Base-by-base conservation (phyloP, 2,113 vertebrate species). In the Heterotis niloticus region DNA sequence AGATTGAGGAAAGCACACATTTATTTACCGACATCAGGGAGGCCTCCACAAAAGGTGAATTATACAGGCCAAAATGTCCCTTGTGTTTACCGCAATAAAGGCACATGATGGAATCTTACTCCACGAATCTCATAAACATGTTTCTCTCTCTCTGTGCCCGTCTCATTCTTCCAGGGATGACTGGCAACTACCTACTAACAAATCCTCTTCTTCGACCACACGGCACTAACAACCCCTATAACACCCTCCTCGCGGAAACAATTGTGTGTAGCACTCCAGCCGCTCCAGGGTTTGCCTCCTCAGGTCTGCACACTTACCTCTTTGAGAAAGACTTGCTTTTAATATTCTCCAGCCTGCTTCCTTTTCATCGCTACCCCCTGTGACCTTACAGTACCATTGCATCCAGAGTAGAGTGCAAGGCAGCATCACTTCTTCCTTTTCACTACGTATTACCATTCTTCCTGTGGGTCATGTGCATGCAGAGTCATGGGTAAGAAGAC, bases 111-210 rank as follows among this genome's bases (percentile, higher is more conserved):
- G 28, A 57, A 75, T 5, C 57, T 60, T 24, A 75, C 74, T 75
- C 24, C 74, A 29, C 16, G 34, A 28, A n/a, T 75, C 57, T 75
- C 24, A 75, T 62, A 44, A 64, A 62, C 14, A 13, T 87, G 93
- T 92, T 93, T 92, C 94, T 89, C 76, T 89, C 76, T 78, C 79
- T 89, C 82, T 85, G 86, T 92, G 88, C 94, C 85, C 94, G 84
- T 92, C 90, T 92, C 92, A 92, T 90, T 95, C 85, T 94, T 95
- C 93, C 95, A 99, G 98, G 97, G 93, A 98, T 99, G 98, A 97
- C 96, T 90, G 96, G 98, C 92, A 99, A 98, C 96, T 99, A 98
- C 94, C 96, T 99, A 92, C 95, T 99, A 95, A 99, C 98, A 97
- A 99, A 99, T 93, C 98, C 98, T 94, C 97, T 99, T 91, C 98